Conservation (phyloP, 2,797 vertebrate species). For the Halcyon smyrnensis region DNA sequence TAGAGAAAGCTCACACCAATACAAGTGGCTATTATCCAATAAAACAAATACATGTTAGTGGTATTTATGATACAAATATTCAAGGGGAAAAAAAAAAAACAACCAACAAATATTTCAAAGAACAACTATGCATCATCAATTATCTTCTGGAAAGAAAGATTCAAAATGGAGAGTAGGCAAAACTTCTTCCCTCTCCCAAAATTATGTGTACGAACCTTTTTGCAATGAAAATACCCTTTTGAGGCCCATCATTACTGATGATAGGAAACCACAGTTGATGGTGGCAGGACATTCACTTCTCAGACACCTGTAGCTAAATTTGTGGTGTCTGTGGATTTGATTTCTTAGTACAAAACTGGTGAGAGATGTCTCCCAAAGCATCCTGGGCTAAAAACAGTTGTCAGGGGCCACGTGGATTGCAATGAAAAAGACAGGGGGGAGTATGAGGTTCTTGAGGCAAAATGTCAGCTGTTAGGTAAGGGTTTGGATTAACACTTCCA, state of each 20-base stretch:
- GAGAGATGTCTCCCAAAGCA: neutral
- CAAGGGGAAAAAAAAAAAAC: rapidly evolving
- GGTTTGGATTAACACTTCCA: neutral
- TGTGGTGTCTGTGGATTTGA: neutral
- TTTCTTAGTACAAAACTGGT: neutral
- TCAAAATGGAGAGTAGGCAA: neutral
- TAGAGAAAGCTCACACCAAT: neutral
- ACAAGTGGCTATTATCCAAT: neutral
- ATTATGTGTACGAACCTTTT: neutral
- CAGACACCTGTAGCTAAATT: neutral
- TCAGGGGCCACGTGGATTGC: neutral
- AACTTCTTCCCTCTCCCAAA: neutral
- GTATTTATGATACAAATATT: neutral
- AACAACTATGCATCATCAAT: neutral
- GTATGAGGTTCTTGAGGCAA: neutral
- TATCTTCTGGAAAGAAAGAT: neutral
- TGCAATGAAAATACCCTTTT: neutral
- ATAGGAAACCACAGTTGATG: neutral
- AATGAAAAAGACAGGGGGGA: neutral
- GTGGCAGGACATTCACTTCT: neutral
- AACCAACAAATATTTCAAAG: neutral
- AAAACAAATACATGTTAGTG: neutral
- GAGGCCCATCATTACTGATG: neutral
- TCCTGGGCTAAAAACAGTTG: neutral
- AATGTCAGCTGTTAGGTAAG: neutral